Evolutionary conservation across 1,140 invertebrate genomes (phyloP).

Genomic region (Lysiphlebus fabarum): DNA sequence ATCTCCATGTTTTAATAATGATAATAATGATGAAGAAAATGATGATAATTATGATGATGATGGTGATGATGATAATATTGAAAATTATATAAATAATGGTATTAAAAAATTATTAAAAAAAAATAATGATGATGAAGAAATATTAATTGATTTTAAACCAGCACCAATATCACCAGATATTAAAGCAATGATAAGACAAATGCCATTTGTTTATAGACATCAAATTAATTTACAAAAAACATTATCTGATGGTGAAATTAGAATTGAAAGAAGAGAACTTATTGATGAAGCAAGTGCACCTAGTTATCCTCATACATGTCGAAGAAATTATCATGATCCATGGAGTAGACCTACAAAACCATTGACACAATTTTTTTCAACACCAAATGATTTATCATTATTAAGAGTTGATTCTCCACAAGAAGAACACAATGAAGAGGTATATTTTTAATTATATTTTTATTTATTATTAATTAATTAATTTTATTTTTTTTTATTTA

Average conservation of each 20-base stretch:
- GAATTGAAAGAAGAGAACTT: slow-evolving; percentile 60
- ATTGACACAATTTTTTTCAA: slow-evolving; percentile 53
- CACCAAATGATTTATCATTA: slow-evolving; percentile 50
- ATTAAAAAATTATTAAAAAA: too few species aligned
- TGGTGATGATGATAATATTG: slow-evolving; percentile 4
- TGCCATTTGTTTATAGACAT: slow-evolving; percentile 55
- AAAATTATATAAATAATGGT: too few species aligned
- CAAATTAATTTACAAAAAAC: slow-evolving; percentile 71
- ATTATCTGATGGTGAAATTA: slow-evolving; percentile 75
- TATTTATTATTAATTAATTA: neutral
- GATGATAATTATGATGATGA: neutral
- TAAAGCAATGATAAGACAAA: slow-evolving; percentile 52
- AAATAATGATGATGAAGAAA: slow-evolving; percentile 67
- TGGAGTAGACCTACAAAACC: slow-evolving; percentile 45
- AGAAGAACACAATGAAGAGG: slow-evolving; percentile 51
- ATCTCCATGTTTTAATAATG: slow-evolving; percentile 25
- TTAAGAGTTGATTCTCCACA: slow-evolving; percentile 41
- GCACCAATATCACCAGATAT: slow-evolving; percentile 62
- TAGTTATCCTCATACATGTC: slow-evolving; percentile 51
- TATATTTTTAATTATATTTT: slow-evolving; percentile 25
- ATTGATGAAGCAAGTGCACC: slow-evolving; percentile 49
- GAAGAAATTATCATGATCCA: slow-evolving; percentile 49
- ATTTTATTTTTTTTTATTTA: slow-evolving; percentile 33
- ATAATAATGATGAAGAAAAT: slow-evolving; percentile 1
- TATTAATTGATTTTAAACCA: slow-evolving; percentile 83